phyloP scores from a whole-genome alignment of 2,113 vertebrate genomes.

The Progne subis region DNA sequence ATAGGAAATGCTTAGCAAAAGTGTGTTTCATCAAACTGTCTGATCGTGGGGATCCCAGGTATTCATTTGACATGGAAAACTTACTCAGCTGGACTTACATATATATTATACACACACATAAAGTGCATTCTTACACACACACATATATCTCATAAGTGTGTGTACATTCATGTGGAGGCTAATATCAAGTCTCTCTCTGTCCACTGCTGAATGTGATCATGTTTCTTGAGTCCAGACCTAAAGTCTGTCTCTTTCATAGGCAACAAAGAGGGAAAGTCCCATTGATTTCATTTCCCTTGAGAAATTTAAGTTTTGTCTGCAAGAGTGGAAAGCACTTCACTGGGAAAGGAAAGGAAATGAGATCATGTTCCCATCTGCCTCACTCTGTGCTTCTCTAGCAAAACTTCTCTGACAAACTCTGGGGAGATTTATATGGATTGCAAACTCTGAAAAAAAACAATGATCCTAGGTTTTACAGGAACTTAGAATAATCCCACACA shows the following conservation, averaged over 20 bases:
- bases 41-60: slow-evolving; percentile 29
- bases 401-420: neutral
- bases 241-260: slow-evolving; percentile 39
- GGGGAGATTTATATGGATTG: neutral
- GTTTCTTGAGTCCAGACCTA: slow-evolving; percentile 22
- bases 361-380: slow-evolving; percentile 18
- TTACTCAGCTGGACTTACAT: neutral
- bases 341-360: slow-evolving; percentile 27
- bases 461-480: neutral
- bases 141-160: neutral
- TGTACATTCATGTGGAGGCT: neutral
- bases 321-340: slow-evolving; percentile 15
- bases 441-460: neutral
- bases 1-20: slow-evolving; percentile 41
- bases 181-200: neutral
- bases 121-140: neutral
- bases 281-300: slow-evolving; percentile 34
- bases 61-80: neutral
- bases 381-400: neutral
- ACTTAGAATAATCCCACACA: neutral
- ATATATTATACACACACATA: neutral
- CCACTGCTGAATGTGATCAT: neutral
- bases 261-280: slow-evolving; percentile 39
- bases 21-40: neutral
- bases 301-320: slow-evolving; percentile 48